These are phyloP conservation scores for Antennarius striatus DNA, from an alignment of 2,113 vertebrate species.

Conservation along the genomic window DNA sequence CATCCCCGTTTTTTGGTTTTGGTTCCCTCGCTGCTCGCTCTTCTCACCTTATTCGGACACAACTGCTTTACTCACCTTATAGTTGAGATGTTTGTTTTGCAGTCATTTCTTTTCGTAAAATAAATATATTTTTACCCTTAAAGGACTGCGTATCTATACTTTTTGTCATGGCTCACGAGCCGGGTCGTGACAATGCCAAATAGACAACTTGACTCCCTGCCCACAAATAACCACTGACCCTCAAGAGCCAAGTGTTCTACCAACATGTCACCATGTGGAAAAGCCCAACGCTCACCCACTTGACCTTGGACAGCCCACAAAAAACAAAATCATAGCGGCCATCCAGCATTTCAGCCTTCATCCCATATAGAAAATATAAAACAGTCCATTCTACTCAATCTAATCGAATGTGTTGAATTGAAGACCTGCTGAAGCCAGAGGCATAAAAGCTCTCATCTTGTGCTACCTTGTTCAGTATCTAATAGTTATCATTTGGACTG, in stretches of 20 bases:
- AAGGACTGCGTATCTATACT: no score
- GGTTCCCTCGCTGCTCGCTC: no score
- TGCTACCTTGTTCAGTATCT: conserved; percentile 34
- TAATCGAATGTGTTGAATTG: conserved; percentile 32
- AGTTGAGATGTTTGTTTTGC: no score
- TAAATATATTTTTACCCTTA: no score
- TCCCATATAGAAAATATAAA: background rate
- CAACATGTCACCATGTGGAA: conserved; percentile 22
- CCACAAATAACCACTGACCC: background rate
- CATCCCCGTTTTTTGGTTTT: no score
- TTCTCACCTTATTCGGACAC: no score
- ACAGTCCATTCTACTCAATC: no score
- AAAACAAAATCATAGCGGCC: background rate
- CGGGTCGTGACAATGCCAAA: no score
- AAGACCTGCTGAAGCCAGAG: conserved; percentile 31
- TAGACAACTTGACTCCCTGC: background rate
- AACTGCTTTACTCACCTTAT: no score
- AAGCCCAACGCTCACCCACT: background rate
- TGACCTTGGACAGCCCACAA: no score
- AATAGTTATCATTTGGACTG: conserved; percentile 33
- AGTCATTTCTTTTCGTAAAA: no score
- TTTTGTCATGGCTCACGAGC: no score
- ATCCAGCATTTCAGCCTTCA: conserved; percentile 12
- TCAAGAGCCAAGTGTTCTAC: background rate
- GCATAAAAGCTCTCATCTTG: conserved; percentile 53